Base-by-base conservation (phyloP, 2,888 invertebrate genomes). In the Epirrhoe alternata region DNA sequence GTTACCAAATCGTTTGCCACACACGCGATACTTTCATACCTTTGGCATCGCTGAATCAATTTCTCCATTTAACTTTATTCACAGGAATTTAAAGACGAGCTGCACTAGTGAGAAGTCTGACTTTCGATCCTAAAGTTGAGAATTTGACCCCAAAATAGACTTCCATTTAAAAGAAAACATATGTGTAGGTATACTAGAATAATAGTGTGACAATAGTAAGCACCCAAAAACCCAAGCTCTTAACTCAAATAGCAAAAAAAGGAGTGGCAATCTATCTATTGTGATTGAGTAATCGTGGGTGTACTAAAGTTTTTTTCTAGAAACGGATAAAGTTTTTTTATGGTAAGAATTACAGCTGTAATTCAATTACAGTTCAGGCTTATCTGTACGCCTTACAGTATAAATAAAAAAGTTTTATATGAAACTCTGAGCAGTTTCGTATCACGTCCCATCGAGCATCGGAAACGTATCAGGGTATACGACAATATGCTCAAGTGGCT, bases 401-500 rank as follows among this genome's bases (percentile, higher is more conserved):
- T 64, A 70, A 62, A 66, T 67, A 67, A 69, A 69, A 65, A 72
- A 74, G 64, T 69, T 72, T 68, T 51, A 69, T 63, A 66, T 70
- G 65, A 57, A 73, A 61, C 68, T 71, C 66, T 70, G 58, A 55
- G 42, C 70, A 76, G 74, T 77, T 76, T 68, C 69, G 69, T 76
- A 80, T 75, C 78, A 82, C 77, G 77, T 77, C 61, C 70, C 77
- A 74, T 75, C 68, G 71, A 74, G 76, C 72, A 69, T 73, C 38
- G 70, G 66, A 76, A 72, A 75, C 73, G 73, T 78, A 79, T 79
- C 80, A 80, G 76, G 77, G 77, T 77, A 79, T 79, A 83, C 74
- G 77, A 77, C 77, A 77, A 80, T 82, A 83, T 69, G 77, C 74
- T 78, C 77, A 82, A 85, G 78, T 80, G 77, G 76, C 77, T 82